Percentiles rank a stretch among this genome's conserved stretches.
Evolutionary conservation across 2,797 vertebrate genomes (phyloP).

Genomic region (Pelochelys cantorii): DNA sequence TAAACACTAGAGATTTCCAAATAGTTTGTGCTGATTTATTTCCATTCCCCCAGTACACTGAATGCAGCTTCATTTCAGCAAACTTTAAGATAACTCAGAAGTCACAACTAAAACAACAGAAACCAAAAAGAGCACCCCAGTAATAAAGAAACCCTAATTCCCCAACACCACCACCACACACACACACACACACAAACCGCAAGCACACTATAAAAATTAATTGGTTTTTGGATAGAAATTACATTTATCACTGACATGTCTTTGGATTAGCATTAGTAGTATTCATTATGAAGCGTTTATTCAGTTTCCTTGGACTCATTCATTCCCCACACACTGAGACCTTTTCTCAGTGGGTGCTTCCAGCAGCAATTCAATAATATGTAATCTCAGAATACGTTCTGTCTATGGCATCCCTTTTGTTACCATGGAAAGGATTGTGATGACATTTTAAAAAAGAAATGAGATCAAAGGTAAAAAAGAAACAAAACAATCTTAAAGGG

Average conservation of each 20-base stretch:
- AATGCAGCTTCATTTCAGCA: slow-evolving; percentile 66
- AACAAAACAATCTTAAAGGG: not conserved
- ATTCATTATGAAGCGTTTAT: not conserved
- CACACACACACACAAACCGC: slow-evolving; percentile 65
- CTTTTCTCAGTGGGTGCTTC: not conserved
- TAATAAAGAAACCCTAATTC: slow-evolving; percentile 47
- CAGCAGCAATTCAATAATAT: not conserved
- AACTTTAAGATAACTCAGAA: slow-evolving; percentile 69
- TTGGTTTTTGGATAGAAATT: not conserved
- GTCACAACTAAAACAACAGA: not conserved
- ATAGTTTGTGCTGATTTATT: slow-evolving; percentile 53
- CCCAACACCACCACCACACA: slow-evolving; percentile 51
- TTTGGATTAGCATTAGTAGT: slow-evolving; percentile 28
- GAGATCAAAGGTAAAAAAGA: not conserved
- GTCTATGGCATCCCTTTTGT: not conserved
- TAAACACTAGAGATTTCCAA: slow-evolving; percentile 44
- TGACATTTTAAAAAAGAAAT: slow-evolving; percentile 12
- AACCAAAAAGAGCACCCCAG: not conserved
- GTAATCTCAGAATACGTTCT: slow-evolving; percentile 32
- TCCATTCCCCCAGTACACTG: slow-evolving; percentile 57
- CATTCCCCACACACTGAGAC: not conserved
- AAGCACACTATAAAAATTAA: slow-evolving; percentile 63
- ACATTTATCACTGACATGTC: slow-evolving; percentile 13
- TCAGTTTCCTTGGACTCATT: slow-evolving; percentile 1
- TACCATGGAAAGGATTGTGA: not conserved